Evolutionary conservation across 2,888 invertebrate genomes (phyloP).

Genomic region (Gymnocheta viridis): DNA sequence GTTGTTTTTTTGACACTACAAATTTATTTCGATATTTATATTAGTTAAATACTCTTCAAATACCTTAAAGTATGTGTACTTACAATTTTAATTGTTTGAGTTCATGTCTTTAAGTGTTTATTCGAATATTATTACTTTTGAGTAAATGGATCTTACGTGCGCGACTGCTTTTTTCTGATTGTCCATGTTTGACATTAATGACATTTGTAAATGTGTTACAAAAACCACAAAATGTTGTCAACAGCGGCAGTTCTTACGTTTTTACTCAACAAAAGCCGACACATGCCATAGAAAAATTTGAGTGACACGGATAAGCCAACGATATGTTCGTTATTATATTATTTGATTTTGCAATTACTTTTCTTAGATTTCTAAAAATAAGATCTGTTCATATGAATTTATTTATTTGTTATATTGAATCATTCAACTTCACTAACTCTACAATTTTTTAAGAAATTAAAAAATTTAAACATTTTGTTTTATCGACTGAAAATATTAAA

Average conservation of each 20-base stretch:
- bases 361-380: too few species aligned
- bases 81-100: slow-evolving; percentile 8
- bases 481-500: too few species aligned
- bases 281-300: too few species aligned
- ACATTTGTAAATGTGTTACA: neutral
- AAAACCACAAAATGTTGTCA: neutral
- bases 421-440: too few species aligned
- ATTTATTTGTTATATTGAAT: too few species aligned
- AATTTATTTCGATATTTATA: neutral
- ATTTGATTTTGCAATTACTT: too few species aligned
- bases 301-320: too few species aligned
- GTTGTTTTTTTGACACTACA: slow-evolving; percentile 31
- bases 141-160: too few species aligned
- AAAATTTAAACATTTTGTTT: too few species aligned
- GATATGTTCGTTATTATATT: too few species aligned
- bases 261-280: neutral
- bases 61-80: neutral
- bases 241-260: slow-evolving; percentile 23
- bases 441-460: too few species aligned
- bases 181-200: slow-evolving; percentile 10
- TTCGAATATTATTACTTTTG: neutral
- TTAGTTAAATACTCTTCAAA: neutral
- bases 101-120: neutral
- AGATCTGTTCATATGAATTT: too few species aligned
- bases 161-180: neutral